Conservation (phyloP, 1,140 invertebrate species). For the Nephila pilipes region DNA sequence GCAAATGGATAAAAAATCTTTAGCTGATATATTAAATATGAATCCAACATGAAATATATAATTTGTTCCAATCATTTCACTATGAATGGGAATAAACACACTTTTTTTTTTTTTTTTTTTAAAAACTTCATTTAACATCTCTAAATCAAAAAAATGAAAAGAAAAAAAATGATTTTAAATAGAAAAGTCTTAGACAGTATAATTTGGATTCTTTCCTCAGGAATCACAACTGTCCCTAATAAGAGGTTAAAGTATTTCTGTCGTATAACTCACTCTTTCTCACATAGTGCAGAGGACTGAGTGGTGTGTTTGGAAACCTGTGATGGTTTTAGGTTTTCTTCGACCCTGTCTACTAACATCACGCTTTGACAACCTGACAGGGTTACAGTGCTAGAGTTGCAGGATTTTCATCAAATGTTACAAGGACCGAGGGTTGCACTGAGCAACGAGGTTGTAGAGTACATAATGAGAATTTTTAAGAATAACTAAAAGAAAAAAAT, state of each 20-base stretch:
- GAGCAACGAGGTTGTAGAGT: slow-evolving; percentile 95
- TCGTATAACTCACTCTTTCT: slow-evolving; percentile 97
- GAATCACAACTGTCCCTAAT: slow-evolving; percentile 99
- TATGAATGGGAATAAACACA: not conserved
- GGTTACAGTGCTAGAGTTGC: slow-evolving; percentile 94
- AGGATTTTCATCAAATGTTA: slow-evolving; percentile 99
- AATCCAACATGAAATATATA: not conserved
- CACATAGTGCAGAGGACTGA: slow-evolving; percentile 98
- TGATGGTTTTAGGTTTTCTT: slow-evolving; percentile 99
- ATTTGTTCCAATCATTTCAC: not conserved
- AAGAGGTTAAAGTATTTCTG: slow-evolving; percentile 98
- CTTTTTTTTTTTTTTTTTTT: not conserved
- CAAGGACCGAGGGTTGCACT: slow-evolving; percentile 99
- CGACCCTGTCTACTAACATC: slow-evolving; percentile 99
- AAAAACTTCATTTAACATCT: not conserved
- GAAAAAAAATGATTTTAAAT: not conserved
- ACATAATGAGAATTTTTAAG: slow-evolving; percentile 98
- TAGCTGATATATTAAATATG: slow-evolving; percentile 64
- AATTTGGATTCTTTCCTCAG: slow-evolving; percentile 93
- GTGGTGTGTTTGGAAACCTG: slow-evolving; percentile 98
- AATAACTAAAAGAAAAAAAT: slow-evolving; percentile 87
- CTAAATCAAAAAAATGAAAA: not conserved
- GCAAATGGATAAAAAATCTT: slow-evolving; percentile 62
- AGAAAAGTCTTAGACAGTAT: slow-evolving; percentile 1
- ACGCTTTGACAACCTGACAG: slow-evolving; percentile 97